Percentiles rank a stretch among this genome's conserved stretches.
phyloP scores from a whole-genome alignment of 2,113 vertebrate genomes.

The Macheiramphus alcinus region DNA sequence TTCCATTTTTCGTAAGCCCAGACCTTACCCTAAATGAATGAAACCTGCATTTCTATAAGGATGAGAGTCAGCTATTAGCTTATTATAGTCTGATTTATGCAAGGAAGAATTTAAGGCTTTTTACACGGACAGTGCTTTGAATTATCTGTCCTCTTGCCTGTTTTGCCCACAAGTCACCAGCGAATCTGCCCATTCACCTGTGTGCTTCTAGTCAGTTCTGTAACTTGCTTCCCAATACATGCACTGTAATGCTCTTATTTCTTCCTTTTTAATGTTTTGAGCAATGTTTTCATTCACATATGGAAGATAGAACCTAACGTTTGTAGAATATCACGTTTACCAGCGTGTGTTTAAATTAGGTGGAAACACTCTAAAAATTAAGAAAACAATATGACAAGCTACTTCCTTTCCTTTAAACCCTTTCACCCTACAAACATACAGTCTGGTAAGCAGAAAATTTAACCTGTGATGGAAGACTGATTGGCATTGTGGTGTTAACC shows the following conservation, averaged over 20 bases:
- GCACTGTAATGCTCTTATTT: background rate
- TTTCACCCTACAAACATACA: background rate
- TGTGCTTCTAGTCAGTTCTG: background rate
- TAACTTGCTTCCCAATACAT: background rate
- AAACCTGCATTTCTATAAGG: background rate
- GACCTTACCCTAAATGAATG: background rate
- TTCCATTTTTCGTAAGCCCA: background rate
- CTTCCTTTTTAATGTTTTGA: background rate
- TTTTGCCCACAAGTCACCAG: background rate
- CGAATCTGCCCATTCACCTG: background rate
- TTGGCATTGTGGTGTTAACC: background rate
- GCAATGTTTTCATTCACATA: background rate
- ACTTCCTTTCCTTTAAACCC: background rate
- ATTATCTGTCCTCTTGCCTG: background rate
- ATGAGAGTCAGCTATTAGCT: background rate
- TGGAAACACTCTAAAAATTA: background rate
- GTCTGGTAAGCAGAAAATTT: background rate
- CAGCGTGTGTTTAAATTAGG: background rate
- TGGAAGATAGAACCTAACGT: background rate
- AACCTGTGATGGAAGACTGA: background rate
- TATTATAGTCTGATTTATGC: background rate
- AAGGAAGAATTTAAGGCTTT: background rate
- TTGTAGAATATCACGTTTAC: background rate
- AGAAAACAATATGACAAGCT: background rate
- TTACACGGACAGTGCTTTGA: background rate